Base-by-base conservation (phyloP, 2,888 invertebrate species). In the Venustoraphidia nigricollis region DNA sequence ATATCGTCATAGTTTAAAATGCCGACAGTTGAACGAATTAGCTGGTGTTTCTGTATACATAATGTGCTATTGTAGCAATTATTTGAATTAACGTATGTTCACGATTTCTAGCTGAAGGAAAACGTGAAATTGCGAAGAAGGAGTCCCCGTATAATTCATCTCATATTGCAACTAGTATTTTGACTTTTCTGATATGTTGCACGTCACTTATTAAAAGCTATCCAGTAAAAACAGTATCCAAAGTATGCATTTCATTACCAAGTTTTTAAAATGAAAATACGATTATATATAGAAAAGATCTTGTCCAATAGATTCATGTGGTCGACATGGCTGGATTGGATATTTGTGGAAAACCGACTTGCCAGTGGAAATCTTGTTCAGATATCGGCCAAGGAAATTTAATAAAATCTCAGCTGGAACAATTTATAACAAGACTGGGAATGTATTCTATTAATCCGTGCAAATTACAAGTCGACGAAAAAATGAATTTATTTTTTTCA, bases 281-380 rank as follows among this genome's bases (percentile, higher is more conserved):
- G 27, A 27, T 27, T 27, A 6, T 27, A 27, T 27, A 27, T 27
- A 27, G 27, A 27, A 27, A 27, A 3, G 1, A 6, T 27, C n/a
- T 47, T 43, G n/a, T 36, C 41, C 53, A 54, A n/a, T 51, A 69
- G 69, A 53, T 70, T 42, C 68, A 69, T 52, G 51, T 70, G 27
- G 62, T 70, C 13, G 70, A 70, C 56, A 58, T 68, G 57, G 68
- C 66, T 36, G 70, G 70, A 10, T 60, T 57, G 9, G 68, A 67
- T 51, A 62, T 58, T 34, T 52, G 57, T 2, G 64, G 65, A 34
- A 64, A 63, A 47, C 36, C 52, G 2, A 55, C 56, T 35, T 60
- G 59, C 36, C 45, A 54, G 10, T 58, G 57, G 48, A 70, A 69
- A 54, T 55, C 58, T 10, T 53, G 58, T 3, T 51, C 48, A 3